phyloP scores from a whole-genome alignment of 2,888 invertebrate genomes.

The Hymenopus coronatus region DNA sequence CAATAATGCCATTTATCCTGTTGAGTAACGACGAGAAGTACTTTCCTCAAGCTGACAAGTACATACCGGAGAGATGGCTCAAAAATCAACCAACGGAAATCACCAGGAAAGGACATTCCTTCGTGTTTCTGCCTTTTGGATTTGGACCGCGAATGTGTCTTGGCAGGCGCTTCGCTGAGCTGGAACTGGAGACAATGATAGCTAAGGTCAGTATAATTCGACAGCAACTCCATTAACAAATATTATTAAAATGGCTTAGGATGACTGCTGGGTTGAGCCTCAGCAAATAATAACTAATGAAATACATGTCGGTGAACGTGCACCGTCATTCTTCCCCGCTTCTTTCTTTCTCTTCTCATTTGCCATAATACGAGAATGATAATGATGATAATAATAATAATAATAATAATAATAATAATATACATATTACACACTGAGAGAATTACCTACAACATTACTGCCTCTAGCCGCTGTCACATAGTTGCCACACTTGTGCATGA shows the following conservation, averaged over 20 bases:
- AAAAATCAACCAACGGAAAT: slow-evolving; percentile 46
- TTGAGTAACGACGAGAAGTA: slow-evolving; percentile 43
- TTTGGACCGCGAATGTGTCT: slow-evolving; percentile 66
- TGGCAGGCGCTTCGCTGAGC: slow-evolving; percentile 68
- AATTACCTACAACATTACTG: too few relatives aligned
- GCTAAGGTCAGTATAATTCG: slow-evolving; percentile 41
- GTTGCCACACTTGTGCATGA: too few relatives aligned
- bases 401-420: too few relatives aligned
- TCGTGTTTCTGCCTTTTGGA: slow-evolving; percentile 64
- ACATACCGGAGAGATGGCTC: slow-evolving; percentile 68
- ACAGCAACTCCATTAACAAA: not conserved
- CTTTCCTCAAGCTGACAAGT: slow-evolving; percentile 57
- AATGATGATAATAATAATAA: too few relatives aligned
- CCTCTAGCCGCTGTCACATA: too few relatives aligned
- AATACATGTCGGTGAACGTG: too few relatives aligned
- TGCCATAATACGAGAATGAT: too few relatives aligned
- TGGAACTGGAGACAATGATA: slow-evolving; percentile 60
- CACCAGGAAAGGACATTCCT: slow-evolving; percentile 55
- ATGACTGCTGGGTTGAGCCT: too few relatives aligned
- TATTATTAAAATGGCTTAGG: not conserved
- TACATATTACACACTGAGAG: too few relatives aligned
- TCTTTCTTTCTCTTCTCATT: too few relatives aligned
- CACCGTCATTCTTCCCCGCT: too few relatives aligned
- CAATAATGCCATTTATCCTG: slow-evolving; percentile 22
- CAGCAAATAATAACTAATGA: too few relatives aligned